phyloP scores from a whole-genome alignment of 2,797 vertebrate genomes.

The Poeciliopsis infans region DNA sequence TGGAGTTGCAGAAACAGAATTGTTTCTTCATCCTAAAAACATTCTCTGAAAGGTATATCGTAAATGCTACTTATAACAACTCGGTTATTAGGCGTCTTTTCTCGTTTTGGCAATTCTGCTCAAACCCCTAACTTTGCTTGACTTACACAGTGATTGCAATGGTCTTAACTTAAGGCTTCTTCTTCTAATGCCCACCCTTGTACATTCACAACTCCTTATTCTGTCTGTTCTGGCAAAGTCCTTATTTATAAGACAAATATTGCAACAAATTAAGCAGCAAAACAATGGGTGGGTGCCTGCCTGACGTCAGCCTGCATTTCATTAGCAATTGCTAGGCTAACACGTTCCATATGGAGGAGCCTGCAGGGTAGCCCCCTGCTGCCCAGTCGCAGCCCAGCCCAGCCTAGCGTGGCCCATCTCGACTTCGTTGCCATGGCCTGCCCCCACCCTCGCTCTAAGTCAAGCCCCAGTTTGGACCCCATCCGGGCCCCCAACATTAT shows the following conservation, averaged over 20 bases:
- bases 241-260: conserved; percentile 84
- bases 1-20: conserved; percentile 55
- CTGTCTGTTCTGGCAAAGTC: conserved; percentile 61
- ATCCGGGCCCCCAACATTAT: conserved; percentile 78
- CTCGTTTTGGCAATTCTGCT: conserved; percentile 61
- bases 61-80: conserved; percentile 66
- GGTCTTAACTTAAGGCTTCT: conserved; percentile 28
- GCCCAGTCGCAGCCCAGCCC: conserved; percentile 69
- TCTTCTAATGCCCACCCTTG: conserved; percentile 31
- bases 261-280: conserved; percentile 83
- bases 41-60: conserved; percentile 58
- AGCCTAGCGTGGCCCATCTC: conserved; percentile 69
- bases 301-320: conserved; percentile 84
- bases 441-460: conserved; percentile 63
- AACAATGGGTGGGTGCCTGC: conserved; percentile 81
- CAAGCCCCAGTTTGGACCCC: conserved; percentile 69
- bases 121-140: conserved; percentile 45
- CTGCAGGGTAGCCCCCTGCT: conserved; percentile 79
- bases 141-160: conserved; percentile 28
- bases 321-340: conserved; percentile 82
- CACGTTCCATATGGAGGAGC: conserved; percentile 83
- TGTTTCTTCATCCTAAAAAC: conserved; percentile 62
- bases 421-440: conserved; percentile 69
- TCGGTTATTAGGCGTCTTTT: conserved; percentile 56
- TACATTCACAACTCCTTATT: conserved; percentile 43